These are phyloP conservation scores for Hemitrygon akajei DNA, from an alignment of 2,797 vertebrate species.

Conservation along the genomic window DNA sequence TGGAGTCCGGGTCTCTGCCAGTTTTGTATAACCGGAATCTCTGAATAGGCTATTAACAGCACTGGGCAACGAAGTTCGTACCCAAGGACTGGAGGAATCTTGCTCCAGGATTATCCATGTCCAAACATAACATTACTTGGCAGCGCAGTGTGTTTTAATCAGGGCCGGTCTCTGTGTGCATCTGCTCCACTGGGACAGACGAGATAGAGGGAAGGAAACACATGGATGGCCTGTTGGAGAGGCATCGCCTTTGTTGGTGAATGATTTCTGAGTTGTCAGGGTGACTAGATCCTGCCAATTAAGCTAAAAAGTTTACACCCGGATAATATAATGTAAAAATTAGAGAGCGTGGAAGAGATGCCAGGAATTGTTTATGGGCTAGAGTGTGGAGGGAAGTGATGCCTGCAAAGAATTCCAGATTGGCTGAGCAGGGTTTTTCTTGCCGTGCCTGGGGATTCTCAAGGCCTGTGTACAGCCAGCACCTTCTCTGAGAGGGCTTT, in stretches of 20 bases:
- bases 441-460: background rate
- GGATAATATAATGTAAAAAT: background rate
- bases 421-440: background rate
- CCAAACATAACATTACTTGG: constrained; percentile 12
- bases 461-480: background rate
- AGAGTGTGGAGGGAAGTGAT: background rate
- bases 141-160: background rate
- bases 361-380: background rate
- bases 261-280: background rate
- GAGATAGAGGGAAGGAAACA: background rate
- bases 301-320: background rate
- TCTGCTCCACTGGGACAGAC: background rate
- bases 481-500: background rate
- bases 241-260: background rate
- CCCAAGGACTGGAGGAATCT: background rate
- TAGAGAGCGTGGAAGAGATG: background rate
- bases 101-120: background rate
- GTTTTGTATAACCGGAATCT: background rate
- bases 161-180: background rate
- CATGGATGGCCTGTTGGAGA: background rate
- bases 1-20: background rate
- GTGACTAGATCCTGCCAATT: too few species aligned
- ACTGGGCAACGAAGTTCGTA: background rate
- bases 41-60: too few species aligned
- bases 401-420: background rate